Conservation (phyloP, 92 coral and sea anemone species). For the Bergia sp. region DNA sequence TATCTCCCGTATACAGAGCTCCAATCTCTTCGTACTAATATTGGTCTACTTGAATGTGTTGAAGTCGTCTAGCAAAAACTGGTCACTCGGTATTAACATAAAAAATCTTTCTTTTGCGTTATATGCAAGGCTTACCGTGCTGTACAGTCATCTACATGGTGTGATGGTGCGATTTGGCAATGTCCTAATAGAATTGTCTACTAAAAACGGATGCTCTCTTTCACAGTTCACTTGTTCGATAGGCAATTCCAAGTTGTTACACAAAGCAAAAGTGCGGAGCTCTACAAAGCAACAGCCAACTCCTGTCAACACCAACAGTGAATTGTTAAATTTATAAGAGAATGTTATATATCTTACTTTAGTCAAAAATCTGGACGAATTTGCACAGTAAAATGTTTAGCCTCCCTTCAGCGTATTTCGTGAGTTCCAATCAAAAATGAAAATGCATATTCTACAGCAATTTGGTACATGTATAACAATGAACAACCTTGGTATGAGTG, state of each 20-base stretch:
- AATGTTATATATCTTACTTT: neutral
- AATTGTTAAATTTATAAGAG: neutral
- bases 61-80: neutral
- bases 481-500: neutral
- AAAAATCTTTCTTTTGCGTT: neutral
- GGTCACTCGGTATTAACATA: neutral
- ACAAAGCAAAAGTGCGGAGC: neutral
- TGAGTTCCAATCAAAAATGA: neutral
- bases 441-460: neutral
- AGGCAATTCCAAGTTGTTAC: neutral
- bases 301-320: neutral
- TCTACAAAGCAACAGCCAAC: neutral
- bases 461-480: neutral
- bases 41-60: neutral
- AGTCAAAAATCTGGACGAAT: neutral
- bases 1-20: too few relatives aligned
- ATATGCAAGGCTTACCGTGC: neutral
- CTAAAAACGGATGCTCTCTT: neutral
- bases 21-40: neutral
- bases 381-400: neutral
- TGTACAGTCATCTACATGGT: neutral
- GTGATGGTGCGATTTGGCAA: neutral
- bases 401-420: neutral
- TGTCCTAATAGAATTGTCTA: neutral
- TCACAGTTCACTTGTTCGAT: neutral